phyloP scores from a whole-genome alignment of 2,888 invertebrate genomes.

The Neoitamus cyanurus region DNA sequence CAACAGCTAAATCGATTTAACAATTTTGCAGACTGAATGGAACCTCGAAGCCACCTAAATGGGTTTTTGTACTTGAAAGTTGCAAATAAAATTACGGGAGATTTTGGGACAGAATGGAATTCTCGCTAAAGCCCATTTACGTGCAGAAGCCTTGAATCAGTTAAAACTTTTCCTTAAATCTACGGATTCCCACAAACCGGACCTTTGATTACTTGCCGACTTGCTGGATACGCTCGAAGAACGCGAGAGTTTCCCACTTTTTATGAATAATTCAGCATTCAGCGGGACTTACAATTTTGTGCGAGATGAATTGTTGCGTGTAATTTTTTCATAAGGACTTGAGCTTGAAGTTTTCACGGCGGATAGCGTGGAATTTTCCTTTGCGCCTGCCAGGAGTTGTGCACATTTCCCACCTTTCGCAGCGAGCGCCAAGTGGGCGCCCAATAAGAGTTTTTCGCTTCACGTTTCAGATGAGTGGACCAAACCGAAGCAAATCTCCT shows the following conservation, averaged over 20 bases:
- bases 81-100: not conserved
- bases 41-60: not conserved
- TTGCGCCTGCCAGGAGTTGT: not conserved
- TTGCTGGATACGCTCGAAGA: not conserved
- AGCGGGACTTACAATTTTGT: not conserved
- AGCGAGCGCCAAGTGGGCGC: not conserved
- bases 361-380: not conserved
- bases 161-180: not conserved
- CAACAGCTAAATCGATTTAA: not conserved
- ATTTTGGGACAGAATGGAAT: not conserved
- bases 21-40: not conserved
- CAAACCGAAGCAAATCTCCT: not conserved
- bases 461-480: not conserved
- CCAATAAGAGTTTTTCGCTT: not conserved
- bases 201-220: not conserved
- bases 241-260: not conserved
- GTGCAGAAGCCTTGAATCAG: not conserved
- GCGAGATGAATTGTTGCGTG: not conserved
- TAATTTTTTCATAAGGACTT: not conserved
- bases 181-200: not conserved
- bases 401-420: not conserved
- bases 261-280: not conserved
- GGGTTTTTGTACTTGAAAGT: not conserved
- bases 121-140: not conserved
- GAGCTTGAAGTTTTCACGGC: not conserved